Conservation (phyloP, 2,797 vertebrate species). For the Enteromius treurensis region DNA sequence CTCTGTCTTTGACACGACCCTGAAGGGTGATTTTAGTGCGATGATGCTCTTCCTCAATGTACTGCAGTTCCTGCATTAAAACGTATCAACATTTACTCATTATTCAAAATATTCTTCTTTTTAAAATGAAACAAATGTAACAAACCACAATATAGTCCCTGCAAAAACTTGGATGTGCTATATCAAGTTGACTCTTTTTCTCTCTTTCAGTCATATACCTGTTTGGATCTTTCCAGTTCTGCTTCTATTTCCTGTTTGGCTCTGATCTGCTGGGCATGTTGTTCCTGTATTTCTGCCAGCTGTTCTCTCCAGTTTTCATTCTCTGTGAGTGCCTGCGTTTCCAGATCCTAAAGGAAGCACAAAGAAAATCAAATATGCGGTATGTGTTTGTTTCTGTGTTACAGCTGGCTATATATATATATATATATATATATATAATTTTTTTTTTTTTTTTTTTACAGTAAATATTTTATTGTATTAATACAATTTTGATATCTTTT, state of each 20-base stretch:
- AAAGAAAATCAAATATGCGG: not conserved
- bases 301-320: slow-evolving; percentile 89
- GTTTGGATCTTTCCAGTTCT: slow-evolving; percentile 89
- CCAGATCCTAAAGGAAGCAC: slow-evolving; percentile 82
- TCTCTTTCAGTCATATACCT: not conserved
- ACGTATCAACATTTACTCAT: not conserved
- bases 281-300: slow-evolving; percentile 87
- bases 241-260: slow-evolving; percentile 89
- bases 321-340: slow-evolving; percentile 88
- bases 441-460: too few species aligned
- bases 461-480: not conserved
- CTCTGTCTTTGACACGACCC: slow-evolving; percentile 92
- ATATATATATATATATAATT: not conserved
- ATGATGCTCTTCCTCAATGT: slow-evolving; percentile 91
- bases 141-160: not conserved
- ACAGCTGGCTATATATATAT: not conserved
- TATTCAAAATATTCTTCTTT: not conserved
- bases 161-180: not conserved
- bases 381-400: slow-evolving; percentile 77
- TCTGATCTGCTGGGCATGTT: slow-evolving; percentile 78
- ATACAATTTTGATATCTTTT: not conserved
- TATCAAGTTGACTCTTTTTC: not conserved
- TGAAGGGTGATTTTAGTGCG: slow-evolving; percentile 89
- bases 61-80: slow-evolving; percentile 83
- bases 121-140: not conserved